A percentile compares a stretch with the other conserved stretches of the same genome.
Evolutionary conservation across 1,140 invertebrate species (phyloP).

Genomic region (Asbolus verrucosus): DNA sequence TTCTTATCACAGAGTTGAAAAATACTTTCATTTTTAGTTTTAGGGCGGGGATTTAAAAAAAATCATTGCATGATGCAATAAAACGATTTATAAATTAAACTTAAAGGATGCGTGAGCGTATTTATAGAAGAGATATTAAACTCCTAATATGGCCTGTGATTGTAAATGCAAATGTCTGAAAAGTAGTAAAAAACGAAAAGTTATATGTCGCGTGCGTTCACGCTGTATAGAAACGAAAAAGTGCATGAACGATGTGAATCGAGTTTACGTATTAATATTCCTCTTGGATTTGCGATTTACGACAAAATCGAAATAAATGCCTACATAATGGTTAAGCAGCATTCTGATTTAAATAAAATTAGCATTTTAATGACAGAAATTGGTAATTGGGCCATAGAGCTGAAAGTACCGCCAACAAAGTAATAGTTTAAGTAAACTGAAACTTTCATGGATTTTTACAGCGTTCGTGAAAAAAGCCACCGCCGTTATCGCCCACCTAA

Average conservation of each 20-base stretch:
- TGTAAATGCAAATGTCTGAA: conserved; percentile 15
- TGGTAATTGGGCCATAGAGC: not conserved
- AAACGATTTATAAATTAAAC: too few relatives aligned
- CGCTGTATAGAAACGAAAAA: not conserved
- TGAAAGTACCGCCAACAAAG: conserved; percentile 4
- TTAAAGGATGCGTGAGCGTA: too few relatives aligned
- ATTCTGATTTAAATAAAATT: conserved; percentile 39
- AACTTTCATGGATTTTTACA: too few relatives aligned
- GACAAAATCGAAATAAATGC: not conserved
- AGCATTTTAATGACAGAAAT: conserved; percentile 2
- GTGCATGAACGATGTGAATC: too few relatives aligned
- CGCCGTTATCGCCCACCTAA: conserved; percentile 38
- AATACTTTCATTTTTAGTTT: too few relatives aligned
- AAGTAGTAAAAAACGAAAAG: conserved; percentile 26
- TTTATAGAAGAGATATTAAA: conserved; percentile 1
- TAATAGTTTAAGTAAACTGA: too few relatives aligned
- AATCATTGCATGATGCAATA: too few relatives aligned
- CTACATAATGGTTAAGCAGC: conserved; percentile 23
- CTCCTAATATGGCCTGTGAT: conserved; percentile 12
- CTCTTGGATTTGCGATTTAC: conserved; percentile 8
- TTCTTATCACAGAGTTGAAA: too few relatives aligned
- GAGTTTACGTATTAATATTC: conserved; percentile 1
- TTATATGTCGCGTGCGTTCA: conserved; percentile 25
- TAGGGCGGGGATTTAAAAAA: too few relatives aligned
- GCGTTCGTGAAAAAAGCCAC: conserved; percentile 1